phyloP scores from a whole-genome alignment of 1,140 invertebrate genomes.

The Drosophila novamexicana region DNA sequence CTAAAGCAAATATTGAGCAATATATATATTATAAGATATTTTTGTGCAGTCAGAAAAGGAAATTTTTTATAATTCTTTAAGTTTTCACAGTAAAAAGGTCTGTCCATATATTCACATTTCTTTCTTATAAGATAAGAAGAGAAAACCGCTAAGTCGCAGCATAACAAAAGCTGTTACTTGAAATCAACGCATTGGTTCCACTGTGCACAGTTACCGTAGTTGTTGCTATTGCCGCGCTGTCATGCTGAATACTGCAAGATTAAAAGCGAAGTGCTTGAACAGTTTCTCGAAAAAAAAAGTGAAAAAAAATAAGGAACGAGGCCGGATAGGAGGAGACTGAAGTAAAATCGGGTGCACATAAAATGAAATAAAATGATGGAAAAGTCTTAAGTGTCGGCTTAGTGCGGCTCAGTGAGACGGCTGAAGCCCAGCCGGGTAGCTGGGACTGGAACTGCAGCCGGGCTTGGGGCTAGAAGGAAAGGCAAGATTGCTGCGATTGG shows the following conservation, averaged over 20 bases:
- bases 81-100: too few relatives aligned
- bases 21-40: too few relatives aligned
- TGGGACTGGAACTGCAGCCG: conserved; percentile 13
- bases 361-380: conserved; percentile 66
- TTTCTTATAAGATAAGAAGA: too few relatives aligned
- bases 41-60: too few relatives aligned
- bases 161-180: too few relatives aligned
- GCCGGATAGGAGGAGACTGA: conserved; percentile 20
- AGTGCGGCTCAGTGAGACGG: conserved; percentile 50
- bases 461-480: neutral
- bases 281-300: conserved; percentile 37
- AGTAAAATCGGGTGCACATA: conserved; percentile 46
- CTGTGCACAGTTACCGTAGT: conserved; percentile 28
- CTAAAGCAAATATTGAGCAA: too few relatives aligned
- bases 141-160: too few relatives aligned
- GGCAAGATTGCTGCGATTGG: conserved; percentile 1
- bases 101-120: too few relatives aligned
- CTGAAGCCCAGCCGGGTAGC: conserved; percentile 9
- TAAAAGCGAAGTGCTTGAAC: conserved; percentile 59
- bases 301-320: conserved; percentile 3
- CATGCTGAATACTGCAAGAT: conserved; percentile 57
- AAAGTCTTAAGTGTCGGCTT: conserved; percentile 64
- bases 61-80: too few relatives aligned
- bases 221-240: conserved; percentile 43
- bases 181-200: neutral